Percentiles rank a stretch among this genome's conserved stretches.
Evolutionary conservation across 2,888 invertebrate genomes (phyloP).

Genomic region (Lamproptera curius): DNA sequence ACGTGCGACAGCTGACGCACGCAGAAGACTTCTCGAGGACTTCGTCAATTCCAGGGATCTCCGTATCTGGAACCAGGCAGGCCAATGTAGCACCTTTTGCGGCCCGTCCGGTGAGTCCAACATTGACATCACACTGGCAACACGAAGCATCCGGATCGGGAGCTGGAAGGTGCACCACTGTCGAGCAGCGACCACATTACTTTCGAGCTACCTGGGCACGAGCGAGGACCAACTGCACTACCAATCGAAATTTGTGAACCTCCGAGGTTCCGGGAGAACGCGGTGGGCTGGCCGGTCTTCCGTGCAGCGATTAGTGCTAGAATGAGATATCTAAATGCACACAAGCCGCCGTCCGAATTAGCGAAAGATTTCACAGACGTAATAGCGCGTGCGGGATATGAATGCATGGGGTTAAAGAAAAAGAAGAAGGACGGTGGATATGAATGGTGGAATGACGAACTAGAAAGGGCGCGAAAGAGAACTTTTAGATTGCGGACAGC

Average conservation of each 20-base stretch:
- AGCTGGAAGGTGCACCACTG: conserved; percentile 23
- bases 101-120: conserved; percentile 26
- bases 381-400: too few relatives aligned
- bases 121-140: conserved; percentile 27
- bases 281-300: background rate
- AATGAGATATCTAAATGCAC: background rate
- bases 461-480: background rate
- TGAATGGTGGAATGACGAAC: too few relatives aligned
- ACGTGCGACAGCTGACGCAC: conserved; percentile 1
- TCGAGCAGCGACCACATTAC: background rate
- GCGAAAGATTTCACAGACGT: background rate
- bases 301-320: background rate
- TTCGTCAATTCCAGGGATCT: background rate
- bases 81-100: conserved; percentile 20
- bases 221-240: background rate
- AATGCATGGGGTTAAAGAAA: too few relatives aligned
- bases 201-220: background rate
- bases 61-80: background rate
- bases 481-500: background rate
- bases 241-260: background rate
- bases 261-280: background rate
- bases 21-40: background rate
- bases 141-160: background rate
- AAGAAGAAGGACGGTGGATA: too few relatives aligned
- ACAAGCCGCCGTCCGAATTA: background rate